These are phyloP conservation scores for Acipenser oxyrinchus DNA, from an alignment of 2,797 vertebrate species.

Conservation along the genomic window DNA sequence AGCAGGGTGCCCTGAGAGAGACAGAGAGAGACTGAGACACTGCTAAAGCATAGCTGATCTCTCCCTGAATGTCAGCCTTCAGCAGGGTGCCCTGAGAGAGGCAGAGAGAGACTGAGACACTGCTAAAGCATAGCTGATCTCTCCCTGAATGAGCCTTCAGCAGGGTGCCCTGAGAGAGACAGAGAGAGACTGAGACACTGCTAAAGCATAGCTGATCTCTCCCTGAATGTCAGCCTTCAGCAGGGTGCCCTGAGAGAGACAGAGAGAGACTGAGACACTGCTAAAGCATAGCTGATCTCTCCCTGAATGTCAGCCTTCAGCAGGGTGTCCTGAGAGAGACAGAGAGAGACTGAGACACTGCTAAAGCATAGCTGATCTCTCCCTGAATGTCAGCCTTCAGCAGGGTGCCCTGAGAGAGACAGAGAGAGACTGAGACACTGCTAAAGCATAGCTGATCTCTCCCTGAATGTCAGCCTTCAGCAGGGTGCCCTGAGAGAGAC, in stretches of 20 bases:
- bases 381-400: constrained; percentile 78
- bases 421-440: neutral
- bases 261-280: neutral
- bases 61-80: constrained; percentile 76
- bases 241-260: constrained; percentile 60
- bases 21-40: neutral
- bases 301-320: constrained; percentile 78
- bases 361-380: constrained; percentile 59
- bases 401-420: constrained; percentile 60
- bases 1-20: constrained; percentile 66
- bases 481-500: constrained; percentile 60
- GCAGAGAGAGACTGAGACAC: neutral
- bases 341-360: neutral
- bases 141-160: constrained; percentile 77
- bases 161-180: constrained; percentile 60
- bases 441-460: constrained; percentile 59
- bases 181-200: neutral
- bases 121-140: constrained; percentile 53
- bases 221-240: constrained; percentile 78
- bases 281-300: constrained; percentile 59
- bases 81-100: constrained; percentile 66
- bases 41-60: constrained; percentile 28
- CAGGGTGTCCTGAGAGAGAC: constrained; percentile 60
- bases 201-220: constrained; percentile 59
- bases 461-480: constrained; percentile 78